A percentile compares a stretch with the other conserved stretches of the same genome.
Evolutionary conservation across 2,888 invertebrate genomes (phyloP).

Genomic region (Netelia inedita): DNA sequence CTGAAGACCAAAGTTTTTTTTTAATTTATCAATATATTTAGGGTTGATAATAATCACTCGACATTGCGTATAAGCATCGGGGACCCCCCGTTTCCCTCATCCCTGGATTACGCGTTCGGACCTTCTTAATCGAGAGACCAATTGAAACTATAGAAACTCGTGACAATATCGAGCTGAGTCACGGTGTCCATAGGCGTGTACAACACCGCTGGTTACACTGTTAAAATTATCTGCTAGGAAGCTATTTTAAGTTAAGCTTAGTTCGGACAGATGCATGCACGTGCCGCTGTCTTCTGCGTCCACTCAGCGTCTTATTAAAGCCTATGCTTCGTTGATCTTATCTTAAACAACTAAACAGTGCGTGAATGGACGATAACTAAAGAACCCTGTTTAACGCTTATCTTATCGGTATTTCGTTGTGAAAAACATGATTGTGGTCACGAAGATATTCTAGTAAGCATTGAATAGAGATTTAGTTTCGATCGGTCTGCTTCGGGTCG

Average conservation of each 20-base stretch:
- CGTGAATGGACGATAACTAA: no score
- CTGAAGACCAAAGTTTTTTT: no score
- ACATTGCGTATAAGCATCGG: no score
- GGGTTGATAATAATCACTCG: no score
- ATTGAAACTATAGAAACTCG: constrained; percentile 14
- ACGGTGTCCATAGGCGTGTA: neutral
- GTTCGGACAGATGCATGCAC: neutral
- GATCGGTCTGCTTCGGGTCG: neutral
- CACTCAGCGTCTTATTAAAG: neutral
- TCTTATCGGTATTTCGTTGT: neutral
- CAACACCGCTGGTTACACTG: neutral
- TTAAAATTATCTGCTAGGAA: constrained; percentile 37
- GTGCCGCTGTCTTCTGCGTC: neutral
- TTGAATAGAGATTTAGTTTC: neutral
- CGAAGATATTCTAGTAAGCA: neutral
- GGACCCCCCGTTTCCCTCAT: no score
- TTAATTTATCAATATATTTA: no score
- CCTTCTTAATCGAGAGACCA: neutral
- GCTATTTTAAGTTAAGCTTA: constrained; percentile 21
- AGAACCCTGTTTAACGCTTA: neutral
- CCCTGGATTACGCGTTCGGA: no score
- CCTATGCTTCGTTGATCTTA: no score
- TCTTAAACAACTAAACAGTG: no score
- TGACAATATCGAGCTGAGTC: neutral
- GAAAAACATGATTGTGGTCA: neutral